These are phyloP conservation scores for Orchesella flavescens DNA, from an alignment of 2,888 invertebrate genomes.

Conservation along the genomic window DNA sequence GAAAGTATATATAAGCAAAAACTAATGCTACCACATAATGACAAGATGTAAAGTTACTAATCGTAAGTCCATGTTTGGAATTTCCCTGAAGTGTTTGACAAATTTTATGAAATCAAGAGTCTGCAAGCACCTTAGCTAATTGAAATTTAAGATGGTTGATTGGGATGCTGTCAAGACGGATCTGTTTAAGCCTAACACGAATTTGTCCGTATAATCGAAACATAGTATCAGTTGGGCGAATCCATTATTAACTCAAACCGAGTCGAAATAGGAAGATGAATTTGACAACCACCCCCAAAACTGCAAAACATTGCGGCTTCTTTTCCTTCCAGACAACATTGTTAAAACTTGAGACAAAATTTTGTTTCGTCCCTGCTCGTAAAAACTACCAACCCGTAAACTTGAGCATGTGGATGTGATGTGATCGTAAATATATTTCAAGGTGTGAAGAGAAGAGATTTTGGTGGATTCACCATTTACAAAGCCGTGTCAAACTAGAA, in stretches of 20 bases:
- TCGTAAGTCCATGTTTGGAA: background rate
- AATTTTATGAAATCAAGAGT: background rate
- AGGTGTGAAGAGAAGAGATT: background rate
- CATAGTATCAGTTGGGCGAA: too few species aligned
- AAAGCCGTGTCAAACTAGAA: conserved; percentile 27
- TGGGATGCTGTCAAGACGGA: background rate
- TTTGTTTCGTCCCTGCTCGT: background rate
- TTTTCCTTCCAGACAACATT: background rate
- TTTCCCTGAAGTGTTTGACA: background rate
- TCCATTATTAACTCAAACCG: too few species aligned
- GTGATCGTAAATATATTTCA: background rate
- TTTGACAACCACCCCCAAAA: background rate
- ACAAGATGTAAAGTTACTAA: background rate
- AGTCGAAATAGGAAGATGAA: too few species aligned
- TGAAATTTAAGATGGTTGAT: conserved; percentile 4
- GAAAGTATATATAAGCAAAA: background rate
- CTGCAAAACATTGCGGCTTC: background rate
- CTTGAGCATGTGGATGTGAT: background rate
- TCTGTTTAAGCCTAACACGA: too few species aligned
- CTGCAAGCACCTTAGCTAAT: background rate
- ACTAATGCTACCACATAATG: too few species aligned
- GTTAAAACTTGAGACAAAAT: background rate
- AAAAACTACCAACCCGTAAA: background rate
- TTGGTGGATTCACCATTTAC: background rate
- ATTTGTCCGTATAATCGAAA: too few species aligned